Base-by-base conservation (phyloP, 2,888 invertebrate genomes). In the Hirtodrosophila trivittata region DNA sequence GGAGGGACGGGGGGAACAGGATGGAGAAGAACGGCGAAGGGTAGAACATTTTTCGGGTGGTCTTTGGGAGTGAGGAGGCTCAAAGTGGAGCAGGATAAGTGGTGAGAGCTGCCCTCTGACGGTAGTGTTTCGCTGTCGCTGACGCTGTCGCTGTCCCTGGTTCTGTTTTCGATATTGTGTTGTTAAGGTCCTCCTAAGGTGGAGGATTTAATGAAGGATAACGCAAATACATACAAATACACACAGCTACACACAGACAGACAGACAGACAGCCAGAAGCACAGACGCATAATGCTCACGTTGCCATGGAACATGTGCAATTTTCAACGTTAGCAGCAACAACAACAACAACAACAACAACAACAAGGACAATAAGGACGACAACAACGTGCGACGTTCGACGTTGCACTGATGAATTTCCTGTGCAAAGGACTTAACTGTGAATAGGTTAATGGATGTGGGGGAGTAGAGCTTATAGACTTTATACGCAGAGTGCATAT, bases 141-240 rank as follows among this genome's bases (percentile, higher is more conserved):
- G 58, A 43, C 42, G 65, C 52, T 55, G 56, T 59, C 25, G 37
- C 13, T 50, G 21, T 9, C 18, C 18, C 50, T 52, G 46, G 16
- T 47, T 51, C 49, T 74, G 52, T 65, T 74, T 81, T 84, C 82
- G 78, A 80, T 82, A 80, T 77, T 75, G 77, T 75, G 77, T 75
- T 81, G 75, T 82, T 81, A 54, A 66, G 66, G 67, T 58, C 59
- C 67, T 58, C 59, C 65, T 59, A 72, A 75, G 82, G 82, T 80
- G 80, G 82, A 77, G 85, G 85, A 80, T 80, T 80, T 81, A 80
- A 84, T 80, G 82, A 84, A 80, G 77, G 85, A 84, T 77, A 84
- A 74, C 81, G 66, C 69, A 65, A 57, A 41, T 41, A 52, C 45
- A 63, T 50, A 50, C 35, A 54, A 57, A 50, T 41, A 51, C 26